Percentiles rank a stretch among this genome's conserved stretches.
phyloP scores from a whole-genome alignment of 1,140 invertebrate genomes.

The Neodiprion lecontei region DNA sequence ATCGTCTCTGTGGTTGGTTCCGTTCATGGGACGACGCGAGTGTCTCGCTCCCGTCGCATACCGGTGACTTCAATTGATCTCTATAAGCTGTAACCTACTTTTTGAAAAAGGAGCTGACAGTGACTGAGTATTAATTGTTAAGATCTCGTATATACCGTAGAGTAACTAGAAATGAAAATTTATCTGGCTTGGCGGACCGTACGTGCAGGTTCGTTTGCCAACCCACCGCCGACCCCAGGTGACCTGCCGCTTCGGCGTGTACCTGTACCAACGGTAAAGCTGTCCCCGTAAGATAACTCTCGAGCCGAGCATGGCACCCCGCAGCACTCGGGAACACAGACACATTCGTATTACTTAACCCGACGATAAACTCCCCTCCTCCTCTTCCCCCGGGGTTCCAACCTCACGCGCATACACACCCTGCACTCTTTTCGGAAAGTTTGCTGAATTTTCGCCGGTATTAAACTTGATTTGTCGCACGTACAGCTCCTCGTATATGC shows the following conservation, averaged over 20 bases:
- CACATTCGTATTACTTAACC: slow-evolving; percentile 57
- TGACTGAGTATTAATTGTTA: no score
- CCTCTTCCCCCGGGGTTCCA: slow-evolving; percentile 45
- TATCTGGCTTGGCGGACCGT: background rate
- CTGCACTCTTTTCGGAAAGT: no score
- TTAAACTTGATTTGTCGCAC: slow-evolving; percentile 49
- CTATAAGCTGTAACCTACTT: no score
- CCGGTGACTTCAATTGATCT: no score
- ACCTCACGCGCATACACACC: slow-evolving; percentile 27
- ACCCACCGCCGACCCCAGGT: background rate
- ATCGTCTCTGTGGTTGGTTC: no score
- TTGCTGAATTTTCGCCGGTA: slow-evolving; percentile 39
- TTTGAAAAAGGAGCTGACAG: no score
- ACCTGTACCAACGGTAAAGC: slow-evolving; percentile 28
- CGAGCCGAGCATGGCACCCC: slow-evolving; percentile 36
- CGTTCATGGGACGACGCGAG: no score
- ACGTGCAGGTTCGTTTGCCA: background rate
- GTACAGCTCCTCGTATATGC: background rate
- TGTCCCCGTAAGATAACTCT: slow-evolving; percentile 48
- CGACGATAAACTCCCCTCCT: slow-evolving; percentile 51
- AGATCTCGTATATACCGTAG: background rate
- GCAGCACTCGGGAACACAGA: slow-evolving; percentile 41
- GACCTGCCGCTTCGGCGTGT: background rate
- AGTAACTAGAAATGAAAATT: background rate
- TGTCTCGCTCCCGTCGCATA: no score